Conservation (phyloP, 2,888 invertebrate genomes). For the Artemia sinica region DNA sequence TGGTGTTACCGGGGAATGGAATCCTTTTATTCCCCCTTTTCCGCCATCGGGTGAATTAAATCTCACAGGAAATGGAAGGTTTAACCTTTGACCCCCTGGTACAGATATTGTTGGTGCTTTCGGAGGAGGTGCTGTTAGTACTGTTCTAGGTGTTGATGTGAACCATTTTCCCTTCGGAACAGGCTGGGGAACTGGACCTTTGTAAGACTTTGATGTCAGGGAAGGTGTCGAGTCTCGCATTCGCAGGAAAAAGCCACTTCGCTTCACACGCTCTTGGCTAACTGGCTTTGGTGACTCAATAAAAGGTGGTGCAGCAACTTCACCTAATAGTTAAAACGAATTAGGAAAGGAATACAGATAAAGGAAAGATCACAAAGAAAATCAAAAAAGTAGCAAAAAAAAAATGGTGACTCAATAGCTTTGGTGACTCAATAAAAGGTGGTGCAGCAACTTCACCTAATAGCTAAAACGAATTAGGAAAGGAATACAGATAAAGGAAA, state of each 20-base stretch:
- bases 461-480: too few relatives aligned
- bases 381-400: too few relatives aligned
- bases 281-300: too few relatives aligned
- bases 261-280: background rate
- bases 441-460: too few relatives aligned
- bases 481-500: too few relatives aligned
- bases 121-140: conserved; percentile 1
- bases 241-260: conserved; percentile 8
- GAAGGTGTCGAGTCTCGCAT: background rate
- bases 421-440: too few relatives aligned
- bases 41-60: conserved; percentile 6
- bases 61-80: conserved; percentile 11
- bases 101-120: background rate
- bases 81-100: background rate
- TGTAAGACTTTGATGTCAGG: background rate
- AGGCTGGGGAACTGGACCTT: conserved; percentile 7
- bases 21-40: conserved; percentile 4
- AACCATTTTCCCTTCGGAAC: conserved; percentile 5
- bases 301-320: too few relatives aligned
- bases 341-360: too few relatives aligned
- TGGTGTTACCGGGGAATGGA: conserved; percentile 8
- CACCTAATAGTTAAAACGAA: too few relatives aligned
- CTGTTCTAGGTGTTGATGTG: conserved; percentile 7
- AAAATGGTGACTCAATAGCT: too few relatives aligned
- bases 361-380: too few relatives aligned